phyloP scores from a whole-genome alignment of 2,113 vertebrate genomes.

The Neoarius graeffei region DNA sequence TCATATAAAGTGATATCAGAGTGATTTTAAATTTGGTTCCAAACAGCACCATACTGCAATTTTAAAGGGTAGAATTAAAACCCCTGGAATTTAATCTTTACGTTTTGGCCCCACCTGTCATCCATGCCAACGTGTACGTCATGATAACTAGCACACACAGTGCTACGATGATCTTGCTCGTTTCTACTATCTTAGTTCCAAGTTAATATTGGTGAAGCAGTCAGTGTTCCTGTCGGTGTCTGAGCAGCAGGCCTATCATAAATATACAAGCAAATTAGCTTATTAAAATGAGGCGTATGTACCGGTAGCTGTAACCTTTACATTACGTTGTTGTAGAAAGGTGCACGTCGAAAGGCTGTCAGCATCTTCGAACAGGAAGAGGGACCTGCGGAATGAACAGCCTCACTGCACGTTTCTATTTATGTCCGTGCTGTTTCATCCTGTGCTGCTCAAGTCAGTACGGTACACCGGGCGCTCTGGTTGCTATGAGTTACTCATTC shows the following conservation, averaged over 20 bases:
- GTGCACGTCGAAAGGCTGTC: not conserved
- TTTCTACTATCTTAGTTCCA: not conserved
- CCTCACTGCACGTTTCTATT: not conserved
- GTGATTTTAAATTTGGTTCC: not conserved
- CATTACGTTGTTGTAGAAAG: not conserved
- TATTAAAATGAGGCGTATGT: not conserved
- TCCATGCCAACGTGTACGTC: not conserved
- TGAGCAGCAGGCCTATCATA: not conserved
- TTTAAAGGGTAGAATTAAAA: not conserved
- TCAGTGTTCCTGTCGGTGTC: not conserved
- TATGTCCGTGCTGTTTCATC: conserved; percentile 14
- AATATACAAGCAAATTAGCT: not conserved
- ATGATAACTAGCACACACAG: not conserved
- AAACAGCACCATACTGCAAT: not conserved
- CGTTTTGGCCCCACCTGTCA: not conserved
- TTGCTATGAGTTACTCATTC: conserved; percentile 34
- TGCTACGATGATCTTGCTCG: not conserved
- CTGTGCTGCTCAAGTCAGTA: not conserved
- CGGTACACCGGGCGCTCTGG: conserved; percentile 13
- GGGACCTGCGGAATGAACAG: not conserved
- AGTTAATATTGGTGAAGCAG: not conserved
- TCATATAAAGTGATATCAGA: not conserved
- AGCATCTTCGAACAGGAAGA: not conserved
- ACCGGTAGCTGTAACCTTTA: not conserved
- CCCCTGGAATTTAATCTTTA: not conserved